Base-by-base conservation (phyloP, 2,888 invertebrate genomes). In the Nomada lathburiana region DNA sequence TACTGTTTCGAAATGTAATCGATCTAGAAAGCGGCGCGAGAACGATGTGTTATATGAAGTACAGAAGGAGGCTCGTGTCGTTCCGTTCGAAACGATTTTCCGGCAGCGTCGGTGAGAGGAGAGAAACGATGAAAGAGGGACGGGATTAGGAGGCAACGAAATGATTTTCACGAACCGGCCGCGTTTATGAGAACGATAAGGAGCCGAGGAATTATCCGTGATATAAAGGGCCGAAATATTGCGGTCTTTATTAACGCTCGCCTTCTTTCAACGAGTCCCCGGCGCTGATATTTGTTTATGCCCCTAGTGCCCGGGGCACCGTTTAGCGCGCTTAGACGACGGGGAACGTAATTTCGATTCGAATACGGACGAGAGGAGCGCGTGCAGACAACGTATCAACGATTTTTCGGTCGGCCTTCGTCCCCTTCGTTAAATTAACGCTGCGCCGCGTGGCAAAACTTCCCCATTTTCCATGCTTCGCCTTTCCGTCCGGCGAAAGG, bases 281-380 rank as follows among this genome's bases (percentile, higher is more conserved):
- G 2, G 20, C 23, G 23, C n/a, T 65, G 42, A 65, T 73, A 64
- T 55, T 73, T 57, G 72, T 57, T 29, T 57, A 29, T 52, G 36
- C 16, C 42, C n/a, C 29, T n/a, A 5, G 9, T 42, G 16, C 7
- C 7, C 36, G 11, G 0, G 10, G 26, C 29, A 0, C 52, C 55
- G 53, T 63, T 63, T 53, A 42, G 26, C 52, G 2, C 18, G 26
- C 29, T 10, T 10, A 47, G 20, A 57, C 63, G 23, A 18, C 23
- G 10, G 50, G 53, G 26, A 72, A 63, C 42, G 63, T 72, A 72
- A 72, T 72, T 72, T 63, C 71, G 71, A 72, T 72, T 18, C 23
- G 55, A 67, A 55, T 42, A 42, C 62, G 52, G 10, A 20, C 7
- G 9, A 13, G 23, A 29, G 23, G 29, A 36, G 36, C 60, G 2